These are phyloP conservation scores for Cerastoderma edule DNA, from an alignment of 2,888 invertebrate genomes.

Conservation along the genomic window DNA sequence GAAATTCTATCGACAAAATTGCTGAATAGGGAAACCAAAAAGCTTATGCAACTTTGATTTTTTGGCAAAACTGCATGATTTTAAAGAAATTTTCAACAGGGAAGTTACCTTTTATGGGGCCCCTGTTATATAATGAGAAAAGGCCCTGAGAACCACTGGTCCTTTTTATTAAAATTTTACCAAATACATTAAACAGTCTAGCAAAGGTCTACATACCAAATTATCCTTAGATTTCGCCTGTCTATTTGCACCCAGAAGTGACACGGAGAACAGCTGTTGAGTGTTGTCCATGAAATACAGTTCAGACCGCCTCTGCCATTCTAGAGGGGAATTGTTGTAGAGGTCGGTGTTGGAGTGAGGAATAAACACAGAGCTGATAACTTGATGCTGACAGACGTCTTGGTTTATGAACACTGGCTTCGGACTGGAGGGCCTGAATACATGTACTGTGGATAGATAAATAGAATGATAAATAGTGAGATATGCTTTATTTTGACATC, in stretches of 20 bases:
- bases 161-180: too few species aligned
- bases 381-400: slow-evolving; percentile 38
- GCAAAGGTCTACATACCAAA: slow-evolving; percentile 25
- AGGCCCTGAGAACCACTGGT: too few species aligned
- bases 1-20: too few species aligned
- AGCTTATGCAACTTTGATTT: too few species aligned
- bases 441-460: slow-evolving; percentile 88
- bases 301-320: slow-evolving; percentile 75
- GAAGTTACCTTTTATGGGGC: too few species aligned
- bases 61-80: too few species aligned
- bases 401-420: slow-evolving; percentile 65
- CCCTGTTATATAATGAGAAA: too few species aligned
- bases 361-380: slow-evolving; percentile 71
- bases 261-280: slow-evolving; percentile 72
- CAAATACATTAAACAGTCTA: neutral
- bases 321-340: slow-evolving; percentile 56
- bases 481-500: too few species aligned
- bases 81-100: too few species aligned
- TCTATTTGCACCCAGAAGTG: slow-evolving; percentile 38
- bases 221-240: slow-evolving; percentile 33
- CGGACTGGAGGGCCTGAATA: slow-evolving; percentile 84
- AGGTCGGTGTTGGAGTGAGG: slow-evolving; percentile 65
- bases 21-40: too few species aligned
- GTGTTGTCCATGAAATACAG: slow-evolving; percentile 75
- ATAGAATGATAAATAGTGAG: too few species aligned